Conservation (phyloP, 2,797 vertebrate species). For the Gorsachius magnificus region DNA sequence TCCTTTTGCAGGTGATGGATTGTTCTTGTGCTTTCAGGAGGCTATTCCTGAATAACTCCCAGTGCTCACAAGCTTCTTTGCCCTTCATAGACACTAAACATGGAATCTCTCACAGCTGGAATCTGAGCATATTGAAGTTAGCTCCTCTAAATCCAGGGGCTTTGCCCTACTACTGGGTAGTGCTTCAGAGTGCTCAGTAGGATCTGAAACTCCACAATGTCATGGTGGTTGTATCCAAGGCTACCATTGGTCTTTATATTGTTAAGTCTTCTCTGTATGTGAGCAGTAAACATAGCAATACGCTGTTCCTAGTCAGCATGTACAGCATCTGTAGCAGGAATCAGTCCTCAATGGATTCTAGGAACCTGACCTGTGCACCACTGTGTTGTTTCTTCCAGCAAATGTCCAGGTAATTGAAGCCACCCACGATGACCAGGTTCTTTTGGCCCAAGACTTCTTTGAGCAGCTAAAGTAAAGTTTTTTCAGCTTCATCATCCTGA, state of each 20-base stretch:
- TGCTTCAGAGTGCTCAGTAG: too few species aligned
- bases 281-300: not conserved
- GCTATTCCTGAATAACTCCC: not conserved
- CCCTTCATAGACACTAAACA: not conserved
- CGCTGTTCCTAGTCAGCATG: not conserved
- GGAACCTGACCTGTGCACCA: not conserved
- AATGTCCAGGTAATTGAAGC: not conserved
- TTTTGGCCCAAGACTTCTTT: not conserved
- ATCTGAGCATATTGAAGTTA: not conserved
- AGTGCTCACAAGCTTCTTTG: not conserved
- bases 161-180: not conserved
- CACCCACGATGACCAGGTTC: not conserved
- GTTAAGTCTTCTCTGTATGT: not conserved
- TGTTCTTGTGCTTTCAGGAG: not conserved
- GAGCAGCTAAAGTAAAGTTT: not conserved
- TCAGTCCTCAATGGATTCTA: not conserved
- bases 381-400: not conserved
- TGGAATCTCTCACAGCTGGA: not conserved
- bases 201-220: not conserved
- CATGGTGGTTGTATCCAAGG: not conserved
- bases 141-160: not conserved
- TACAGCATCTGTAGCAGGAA: not conserved
- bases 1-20: not conserved
- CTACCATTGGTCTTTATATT: not conserved
- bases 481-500: accelerated